Conservation (phyloP, 1,140 invertebrate genomes). For the Agraylea sexmaculata region DNA sequence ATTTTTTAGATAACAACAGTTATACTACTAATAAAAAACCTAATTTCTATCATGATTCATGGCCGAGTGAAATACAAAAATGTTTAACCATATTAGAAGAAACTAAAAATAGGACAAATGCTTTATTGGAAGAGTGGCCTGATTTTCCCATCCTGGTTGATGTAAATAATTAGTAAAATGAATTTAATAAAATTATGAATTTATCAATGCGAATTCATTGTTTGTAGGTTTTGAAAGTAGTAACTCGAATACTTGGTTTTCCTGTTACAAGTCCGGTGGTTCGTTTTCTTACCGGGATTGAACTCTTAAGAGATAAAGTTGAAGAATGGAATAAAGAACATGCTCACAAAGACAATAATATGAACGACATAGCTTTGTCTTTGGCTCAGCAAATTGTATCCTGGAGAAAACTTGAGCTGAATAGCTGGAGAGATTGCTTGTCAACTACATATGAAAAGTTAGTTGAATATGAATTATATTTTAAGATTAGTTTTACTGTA, state of each 20-base stretch:
- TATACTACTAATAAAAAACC: slow-evolving; percentile 40
- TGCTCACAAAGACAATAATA: slow-evolving; percentile 74
- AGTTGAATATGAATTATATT: neutral
- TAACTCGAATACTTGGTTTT: slow-evolving; percentile 66
- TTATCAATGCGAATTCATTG: slow-evolving; percentile 8
- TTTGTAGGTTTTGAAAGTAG: slow-evolving; percentile 51
- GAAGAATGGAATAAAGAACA: slow-evolving; percentile 89
- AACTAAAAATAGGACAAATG: slow-evolving; percentile 49
- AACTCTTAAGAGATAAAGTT: slow-evolving; percentile 71
- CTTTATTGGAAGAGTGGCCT: slow-evolving; percentile 73
- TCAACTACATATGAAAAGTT: slow-evolving; percentile 1
- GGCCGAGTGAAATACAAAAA: slow-evolving; percentile 62
- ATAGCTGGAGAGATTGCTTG: slow-evolving; percentile 71
- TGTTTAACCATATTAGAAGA: slow-evolving; percentile 56
- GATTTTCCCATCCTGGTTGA: slow-evolving; percentile 78
- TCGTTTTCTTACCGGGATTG: slow-evolving; percentile 81
- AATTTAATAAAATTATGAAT: slow-evolving; percentile 6
- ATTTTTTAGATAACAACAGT: no score
- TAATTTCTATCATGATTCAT: slow-evolving; percentile 82
- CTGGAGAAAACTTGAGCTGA: slow-evolving; percentile 87
- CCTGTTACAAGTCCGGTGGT: slow-evolving; percentile 70
- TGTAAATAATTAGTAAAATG: slow-evolving; percentile 36
- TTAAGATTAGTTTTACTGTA: neutral
- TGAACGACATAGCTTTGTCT: slow-evolving; percentile 54
- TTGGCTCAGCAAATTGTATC: slow-evolving; percentile 73